Conservation (phyloP, 2,888 invertebrate species). For the Andrena fulva region DNA sequence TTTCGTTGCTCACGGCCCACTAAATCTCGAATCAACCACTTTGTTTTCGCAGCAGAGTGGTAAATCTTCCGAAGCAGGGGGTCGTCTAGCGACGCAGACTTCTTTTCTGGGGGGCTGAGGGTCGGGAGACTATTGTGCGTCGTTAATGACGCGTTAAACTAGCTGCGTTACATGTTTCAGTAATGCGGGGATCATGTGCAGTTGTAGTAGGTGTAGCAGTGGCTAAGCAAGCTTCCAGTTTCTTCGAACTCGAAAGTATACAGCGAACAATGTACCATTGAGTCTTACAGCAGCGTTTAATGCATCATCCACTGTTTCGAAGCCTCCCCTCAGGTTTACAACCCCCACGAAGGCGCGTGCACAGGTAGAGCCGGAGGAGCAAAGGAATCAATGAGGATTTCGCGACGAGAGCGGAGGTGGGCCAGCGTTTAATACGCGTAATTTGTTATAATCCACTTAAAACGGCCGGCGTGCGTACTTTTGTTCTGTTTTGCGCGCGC, state of each 20-base stretch:
- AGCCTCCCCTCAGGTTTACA: too few relatives aligned
- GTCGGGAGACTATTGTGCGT: constrained; percentile 5
- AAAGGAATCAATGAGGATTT: constrained; percentile 47
- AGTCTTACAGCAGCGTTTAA: too few relatives aligned
- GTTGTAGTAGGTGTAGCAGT: not conserved
- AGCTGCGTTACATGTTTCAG: constrained; percentile 14
- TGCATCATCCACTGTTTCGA: too few relatives aligned
- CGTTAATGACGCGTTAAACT: constrained; percentile 37
- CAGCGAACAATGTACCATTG: too few relatives aligned
- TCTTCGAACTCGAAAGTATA: too few relatives aligned
- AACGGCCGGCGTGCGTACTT: constrained; percentile 15
- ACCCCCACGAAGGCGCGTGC: not conserved
- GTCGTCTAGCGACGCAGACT: not conserved
- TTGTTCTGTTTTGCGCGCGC: constrained; percentile 46
- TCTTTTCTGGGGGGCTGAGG: constrained; percentile 2
- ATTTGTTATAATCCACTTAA: constrained; percentile 58
- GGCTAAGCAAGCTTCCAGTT: too few relatives aligned
- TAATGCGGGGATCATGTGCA: not conserved
- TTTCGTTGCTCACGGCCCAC: constrained; percentile 60
- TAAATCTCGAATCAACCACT: constrained; percentile 69
- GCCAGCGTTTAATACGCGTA: constrained; percentile 39
- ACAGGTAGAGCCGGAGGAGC: not conserved
- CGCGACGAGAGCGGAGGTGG: not conserved
- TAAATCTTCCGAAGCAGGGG: constrained; percentile 45
- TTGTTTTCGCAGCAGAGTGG: constrained; percentile 64